Percentiles rank a stretch among this genome's conserved stretches.
Conservation (phyloP, 2,113 vertebrate genomes). For the Eonycteris spelaea region DNA sequence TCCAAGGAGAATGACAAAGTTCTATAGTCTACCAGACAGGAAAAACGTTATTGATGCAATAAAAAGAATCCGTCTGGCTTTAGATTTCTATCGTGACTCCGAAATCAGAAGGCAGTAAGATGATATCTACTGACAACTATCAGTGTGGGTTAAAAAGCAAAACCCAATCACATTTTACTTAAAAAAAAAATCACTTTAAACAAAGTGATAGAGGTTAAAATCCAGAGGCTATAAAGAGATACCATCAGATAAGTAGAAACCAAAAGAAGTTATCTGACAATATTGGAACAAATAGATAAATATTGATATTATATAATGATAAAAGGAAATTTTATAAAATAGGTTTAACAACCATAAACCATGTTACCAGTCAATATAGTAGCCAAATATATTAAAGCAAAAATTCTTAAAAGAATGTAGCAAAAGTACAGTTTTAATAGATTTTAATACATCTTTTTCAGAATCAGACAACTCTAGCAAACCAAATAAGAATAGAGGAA, state of each 20-base stretch:
- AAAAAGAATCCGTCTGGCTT: neutral
- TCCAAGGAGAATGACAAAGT: neutral
- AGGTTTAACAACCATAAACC: neutral
- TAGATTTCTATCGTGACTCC: neutral
- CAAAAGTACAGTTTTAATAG: neutral
- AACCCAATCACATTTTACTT: neutral
- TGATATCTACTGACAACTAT: neutral
- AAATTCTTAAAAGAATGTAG: neutral
- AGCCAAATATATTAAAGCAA: neutral
- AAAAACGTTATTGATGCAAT: neutral
- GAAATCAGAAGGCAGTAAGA: neutral
- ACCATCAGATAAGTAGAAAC: neutral
- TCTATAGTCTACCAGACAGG: neutral
- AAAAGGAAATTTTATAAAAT: neutral
- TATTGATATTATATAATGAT: neutral
- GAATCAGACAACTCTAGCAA: neutral
- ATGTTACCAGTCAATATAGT: neutral
- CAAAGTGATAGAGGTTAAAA: neutral
- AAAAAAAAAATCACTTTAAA: conserved; percentile 9
- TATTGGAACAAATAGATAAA: neutral
- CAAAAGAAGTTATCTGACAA: neutral
- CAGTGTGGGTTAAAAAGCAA: neutral
- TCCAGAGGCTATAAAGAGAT: neutral
- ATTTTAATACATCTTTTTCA: neutral
- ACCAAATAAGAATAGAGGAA: neutral